These are phyloP conservation scores for Neodontobutis hainanensis DNA, from an alignment of 2,113 vertebrate species.

Conservation along the genomic window DNA sequence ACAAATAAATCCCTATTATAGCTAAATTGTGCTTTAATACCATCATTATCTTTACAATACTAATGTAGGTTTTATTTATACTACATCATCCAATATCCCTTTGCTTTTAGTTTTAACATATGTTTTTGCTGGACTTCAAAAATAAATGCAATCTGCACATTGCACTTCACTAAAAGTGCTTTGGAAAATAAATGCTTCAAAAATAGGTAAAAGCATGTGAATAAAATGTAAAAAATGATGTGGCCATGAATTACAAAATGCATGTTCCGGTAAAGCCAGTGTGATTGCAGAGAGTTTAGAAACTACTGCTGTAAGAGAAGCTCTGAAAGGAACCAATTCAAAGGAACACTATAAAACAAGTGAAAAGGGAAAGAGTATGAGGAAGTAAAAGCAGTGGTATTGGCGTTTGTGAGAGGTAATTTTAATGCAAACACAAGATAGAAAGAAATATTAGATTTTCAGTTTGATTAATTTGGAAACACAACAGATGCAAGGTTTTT, in stretches of 20 bases:
- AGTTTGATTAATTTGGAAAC: too few species aligned
- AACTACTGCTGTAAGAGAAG: not conserved
- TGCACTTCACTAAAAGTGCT: too few species aligned
- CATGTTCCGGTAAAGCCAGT: too few species aligned
- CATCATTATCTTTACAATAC: conserved; percentile 9
- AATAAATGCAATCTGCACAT: too few species aligned
- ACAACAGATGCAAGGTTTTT: too few species aligned
- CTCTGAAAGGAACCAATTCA: conserved; percentile 14
- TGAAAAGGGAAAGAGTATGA: not conserved
- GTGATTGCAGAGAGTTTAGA: conserved; percentile 1
- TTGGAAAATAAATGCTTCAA: not conserved
- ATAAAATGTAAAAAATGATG: too few species aligned
- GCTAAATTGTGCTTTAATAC: conserved; percentile 14
- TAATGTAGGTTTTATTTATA: not conserved
- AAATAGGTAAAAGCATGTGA: conserved; percentile 3
- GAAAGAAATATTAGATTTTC: too few species aligned
- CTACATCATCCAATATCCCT: not conserved
- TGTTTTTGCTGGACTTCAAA: too few species aligned
- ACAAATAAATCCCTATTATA: conserved; percentile 12
- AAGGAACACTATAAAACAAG: not conserved
- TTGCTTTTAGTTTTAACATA: conserved; percentile 9
- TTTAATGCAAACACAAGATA: too few species aligned
- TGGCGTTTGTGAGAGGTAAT: too few species aligned
- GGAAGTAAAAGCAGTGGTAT: too few species aligned
- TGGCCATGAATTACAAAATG: too few species aligned